These are phyloP conservation scores for Sorex araneus DNA, from an alignment of 2,113 vertebrate genomes.

Conservation along the genomic window DNA sequence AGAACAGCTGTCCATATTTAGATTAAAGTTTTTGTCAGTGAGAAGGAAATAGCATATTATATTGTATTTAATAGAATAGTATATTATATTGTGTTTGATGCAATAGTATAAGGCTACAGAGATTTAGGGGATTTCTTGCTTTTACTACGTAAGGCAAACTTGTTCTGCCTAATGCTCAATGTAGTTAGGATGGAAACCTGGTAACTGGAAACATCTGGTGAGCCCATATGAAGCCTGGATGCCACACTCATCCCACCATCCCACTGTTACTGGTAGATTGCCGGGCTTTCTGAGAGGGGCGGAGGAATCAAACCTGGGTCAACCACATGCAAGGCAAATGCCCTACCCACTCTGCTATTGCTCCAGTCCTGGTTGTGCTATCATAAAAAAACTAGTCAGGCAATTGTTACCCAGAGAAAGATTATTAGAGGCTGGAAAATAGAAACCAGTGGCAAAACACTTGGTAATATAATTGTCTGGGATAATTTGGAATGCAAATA, in stretches of 20 bases:
- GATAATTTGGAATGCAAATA: background rate
- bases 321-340: too few relatives aligned
- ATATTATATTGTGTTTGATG: too few relatives aligned
- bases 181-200: background rate
- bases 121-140: background rate
- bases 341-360: too few relatives aligned
- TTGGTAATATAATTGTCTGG: background rate
- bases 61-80: too few relatives aligned
- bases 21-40: background rate
- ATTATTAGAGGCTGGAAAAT: constrained; percentile 13
- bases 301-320: background rate
- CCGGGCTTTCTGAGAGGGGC: too few relatives aligned
- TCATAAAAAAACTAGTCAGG: too few relatives aligned
- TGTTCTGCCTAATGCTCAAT: background rate
- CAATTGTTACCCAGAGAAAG: background rate
- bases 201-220: background rate
- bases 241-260: background rate
- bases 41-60: constrained; percentile 3
- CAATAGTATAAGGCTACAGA: background rate
- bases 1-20: background rate
- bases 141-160: background rate
- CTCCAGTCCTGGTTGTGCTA: too few relatives aligned
- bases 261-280: constrained; percentile 2
- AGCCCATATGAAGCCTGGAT: background rate
- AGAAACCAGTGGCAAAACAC: background rate